Conservation (phyloP, 2,113 vertebrate genomes). For the Pangasianodon hypophthalmus region DNA sequence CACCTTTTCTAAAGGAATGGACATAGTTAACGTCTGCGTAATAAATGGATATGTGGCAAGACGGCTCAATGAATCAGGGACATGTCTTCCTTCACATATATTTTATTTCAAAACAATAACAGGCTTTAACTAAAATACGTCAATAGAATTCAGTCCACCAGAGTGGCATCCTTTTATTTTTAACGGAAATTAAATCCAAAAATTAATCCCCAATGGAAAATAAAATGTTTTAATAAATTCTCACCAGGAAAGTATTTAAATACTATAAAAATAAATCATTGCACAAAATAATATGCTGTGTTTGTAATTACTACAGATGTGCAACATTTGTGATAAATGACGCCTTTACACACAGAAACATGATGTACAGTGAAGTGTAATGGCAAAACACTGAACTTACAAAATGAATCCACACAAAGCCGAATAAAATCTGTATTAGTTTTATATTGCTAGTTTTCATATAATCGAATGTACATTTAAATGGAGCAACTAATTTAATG, state of each 20-base stretch:
- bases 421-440: constrained; percentile 59
- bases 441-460: constrained; percentile 49
- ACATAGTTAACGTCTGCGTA: neutral
- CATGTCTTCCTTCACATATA: constrained; percentile 22
- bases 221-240: constrained; percentile 64
- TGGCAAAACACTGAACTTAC: constrained; percentile 14
- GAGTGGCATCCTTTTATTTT: constrained; percentile 16
- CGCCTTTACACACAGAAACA: constrained; percentile 39
- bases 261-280: constrained; percentile 79
- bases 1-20: neutral
- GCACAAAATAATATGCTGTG: constrained; percentile 65
- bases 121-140: constrained; percentile 62
- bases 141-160: constrained; percentile 63
- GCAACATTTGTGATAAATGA: constrained; percentile 59
- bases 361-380: constrained; percentile 28
- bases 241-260: constrained; percentile 69
- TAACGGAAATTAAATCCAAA: constrained; percentile 53
- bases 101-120: constrained; percentile 56
- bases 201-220: constrained; percentile 58
- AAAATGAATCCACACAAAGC: constrained; percentile 52
- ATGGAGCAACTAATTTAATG: constrained; percentile 19
- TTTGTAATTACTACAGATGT: constrained; percentile 61
- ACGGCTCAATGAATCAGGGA: neutral
- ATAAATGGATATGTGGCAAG: neutral
- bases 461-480: constrained; percentile 44